Base-by-base conservation (phyloP, 2,113 vertebrate genomes). In the Oriolus oriolus region DNA sequence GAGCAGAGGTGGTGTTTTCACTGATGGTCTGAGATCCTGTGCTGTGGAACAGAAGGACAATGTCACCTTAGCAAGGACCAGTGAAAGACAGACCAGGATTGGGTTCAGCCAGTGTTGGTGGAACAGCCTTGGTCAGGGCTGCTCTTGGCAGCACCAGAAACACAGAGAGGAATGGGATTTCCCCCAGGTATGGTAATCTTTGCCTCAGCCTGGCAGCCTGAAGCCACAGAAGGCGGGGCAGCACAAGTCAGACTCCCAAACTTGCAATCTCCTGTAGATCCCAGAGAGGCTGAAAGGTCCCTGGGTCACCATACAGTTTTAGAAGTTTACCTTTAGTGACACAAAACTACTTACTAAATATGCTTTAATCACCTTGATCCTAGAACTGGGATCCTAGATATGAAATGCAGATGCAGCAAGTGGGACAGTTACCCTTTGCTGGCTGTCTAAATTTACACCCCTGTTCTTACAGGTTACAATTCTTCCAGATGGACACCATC, bases 151-250 rank as follows among this genome's bases (percentile, higher is more conserved):
- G 22, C 5, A 73, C 35, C 24, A 90, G 33, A 84, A 84, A 37
- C 2, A 7, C 11, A 33, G 31, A 44, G 23, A 41, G 14, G 44
- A 76, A 63, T 0, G 0, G 24, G 16, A 45, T 60, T 41, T 19
- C 6, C 19, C 18, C 5, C 33, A 26, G 23, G 6, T 23, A 31
- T 2, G 2, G 28, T 20, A 54, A 77, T 22, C 12, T 52, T 56
- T 61, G 37, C 31, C 39, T 59, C 53, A 69, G 59, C 21, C 50
- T 59, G 30, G 33, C 50, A 86, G 41, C 12, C 39, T 78, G 69
- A 82, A 82, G 26, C 47, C 52, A 41, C 17, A 27, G 52, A n/a
- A 20, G 3, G 4, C 44, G 14, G 6, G 37, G 16, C 39, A 85
- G 33, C 20, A 28, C 22, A 73, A 81, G 5, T 23, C 64, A 50